Conservation (phyloP, 1,140 invertebrate genomes). For the Panagrolaimus sp. region DNA sequence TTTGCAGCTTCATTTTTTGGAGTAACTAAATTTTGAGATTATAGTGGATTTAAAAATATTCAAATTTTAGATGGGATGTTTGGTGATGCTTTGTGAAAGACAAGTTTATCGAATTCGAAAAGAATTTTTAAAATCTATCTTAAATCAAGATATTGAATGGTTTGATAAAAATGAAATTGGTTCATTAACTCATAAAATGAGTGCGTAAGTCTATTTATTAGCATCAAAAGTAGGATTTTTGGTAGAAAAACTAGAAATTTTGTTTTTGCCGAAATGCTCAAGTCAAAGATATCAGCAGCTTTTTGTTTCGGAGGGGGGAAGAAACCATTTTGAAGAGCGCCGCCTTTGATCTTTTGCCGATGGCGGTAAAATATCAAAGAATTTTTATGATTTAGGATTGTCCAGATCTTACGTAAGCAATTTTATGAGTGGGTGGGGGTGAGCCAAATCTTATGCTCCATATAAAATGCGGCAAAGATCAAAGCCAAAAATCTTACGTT, state of each 20-base stretch:
- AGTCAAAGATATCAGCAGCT: too few relatives aligned
- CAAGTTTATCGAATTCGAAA: constrained; percentile 19
- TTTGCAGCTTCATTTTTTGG: constrained; percentile 2
- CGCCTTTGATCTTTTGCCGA: too few relatives aligned
- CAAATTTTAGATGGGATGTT: constrained; percentile 13
- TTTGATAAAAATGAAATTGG: constrained; percentile 27
- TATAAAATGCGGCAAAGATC: too few relatives aligned
- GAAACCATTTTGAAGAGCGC: too few relatives aligned
- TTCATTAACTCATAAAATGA: constrained; percentile 25
- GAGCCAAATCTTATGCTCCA: too few relatives aligned
- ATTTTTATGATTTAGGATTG: too few relatives aligned
- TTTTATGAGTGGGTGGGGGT: too few relatives aligned
- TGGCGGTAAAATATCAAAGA: not conserved
- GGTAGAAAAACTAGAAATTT: too few relatives aligned
- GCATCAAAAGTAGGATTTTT: not conserved
- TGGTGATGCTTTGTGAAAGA: constrained; percentile 20
- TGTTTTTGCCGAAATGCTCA: too few relatives aligned
- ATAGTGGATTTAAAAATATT: not conserved
- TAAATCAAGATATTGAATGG: constrained; percentile 27
- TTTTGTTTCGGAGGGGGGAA: too few relatives aligned
- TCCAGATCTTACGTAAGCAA: too few relatives aligned
- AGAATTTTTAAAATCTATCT: constrained; percentile 16
- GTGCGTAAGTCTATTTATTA: constrained; percentile 20
- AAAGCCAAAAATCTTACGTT: too few relatives aligned
- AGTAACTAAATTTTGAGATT: constrained; percentile 11